These are phyloP conservation scores for Cephalopachus bancanus DNA, from an alignment of 2,797 vertebrate species.

Conservation along the genomic window DNA sequence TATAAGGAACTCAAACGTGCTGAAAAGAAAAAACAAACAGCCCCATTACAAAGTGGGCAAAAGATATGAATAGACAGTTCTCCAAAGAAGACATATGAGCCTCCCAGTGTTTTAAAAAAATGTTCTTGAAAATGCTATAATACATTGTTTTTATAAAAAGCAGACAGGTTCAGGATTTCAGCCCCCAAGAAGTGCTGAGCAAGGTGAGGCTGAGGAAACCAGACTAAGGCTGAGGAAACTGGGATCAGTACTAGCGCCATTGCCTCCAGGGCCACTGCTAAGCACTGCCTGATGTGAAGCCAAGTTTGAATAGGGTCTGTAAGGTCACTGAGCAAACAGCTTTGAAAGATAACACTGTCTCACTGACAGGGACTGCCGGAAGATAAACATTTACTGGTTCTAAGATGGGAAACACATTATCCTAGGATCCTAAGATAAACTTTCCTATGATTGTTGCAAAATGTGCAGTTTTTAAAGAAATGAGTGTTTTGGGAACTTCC, in stretches of 20 bases:
- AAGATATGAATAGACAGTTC: too few relatives aligned
- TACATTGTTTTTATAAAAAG: conserved; percentile 51
- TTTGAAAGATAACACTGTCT: conserved; percentile 53
- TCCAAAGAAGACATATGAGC: too few relatives aligned
- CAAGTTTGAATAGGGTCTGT: not conserved
- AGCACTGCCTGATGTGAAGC: not conserved
- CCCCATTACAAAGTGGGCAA: too few relatives aligned
- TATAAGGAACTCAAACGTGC: too few relatives aligned
- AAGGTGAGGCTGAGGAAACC: conserved; percentile 57
- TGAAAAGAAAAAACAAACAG: too few relatives aligned
- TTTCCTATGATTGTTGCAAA: not conserved
- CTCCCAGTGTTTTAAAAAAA: not conserved
- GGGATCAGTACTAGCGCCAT: not conserved
- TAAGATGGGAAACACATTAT: not conserved
- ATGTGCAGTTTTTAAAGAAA: not conserved
- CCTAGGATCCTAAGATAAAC: not conserved
- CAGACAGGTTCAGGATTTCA: conserved; percentile 11
- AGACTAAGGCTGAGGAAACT: conserved; percentile 35
- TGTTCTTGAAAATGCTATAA: not conserved
- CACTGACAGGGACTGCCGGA: conserved; percentile 4
- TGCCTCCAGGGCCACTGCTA: not conserved
- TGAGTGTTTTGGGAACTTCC: not conserved
- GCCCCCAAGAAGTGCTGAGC: conserved; percentile 32
- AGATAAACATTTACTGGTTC: conserved; percentile 38
- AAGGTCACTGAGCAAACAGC: conserved; percentile 72